Percentiles rank a stretch among this genome's conserved stretches.
These are phyloP conservation scores for Aphelenchoides avenae DNA, from an alignment of 1,140 invertebrate species.

Conservation along the genomic window DNA sequence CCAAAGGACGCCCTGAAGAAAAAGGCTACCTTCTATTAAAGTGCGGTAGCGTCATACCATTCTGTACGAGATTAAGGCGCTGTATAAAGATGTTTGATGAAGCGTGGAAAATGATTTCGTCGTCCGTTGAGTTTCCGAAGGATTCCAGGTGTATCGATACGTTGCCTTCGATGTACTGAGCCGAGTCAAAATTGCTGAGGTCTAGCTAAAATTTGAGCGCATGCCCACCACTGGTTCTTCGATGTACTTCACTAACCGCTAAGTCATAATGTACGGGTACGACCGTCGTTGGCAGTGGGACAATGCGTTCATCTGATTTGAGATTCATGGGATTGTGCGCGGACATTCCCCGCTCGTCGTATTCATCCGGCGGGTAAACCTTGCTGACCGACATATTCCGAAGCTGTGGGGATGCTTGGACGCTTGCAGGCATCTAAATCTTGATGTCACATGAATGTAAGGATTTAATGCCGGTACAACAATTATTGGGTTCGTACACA, in stretches of 20 bases:
- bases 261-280: conserved; percentile 53
- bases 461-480: too few species aligned
- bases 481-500: too few species aligned
- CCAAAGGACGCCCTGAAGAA: conserved; percentile 29
- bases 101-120: conserved; percentile 54
- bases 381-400: too few species aligned
- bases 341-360: too few species aligned
- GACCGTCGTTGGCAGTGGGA: conserved; percentile 26
- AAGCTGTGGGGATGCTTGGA: too few species aligned
- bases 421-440: too few species aligned
- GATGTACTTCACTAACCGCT: conserved; percentile 29
- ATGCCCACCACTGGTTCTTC: not conserved
- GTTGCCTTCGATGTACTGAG: conserved; percentile 46
- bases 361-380: too few species aligned
- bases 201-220: conserved; percentile 43
- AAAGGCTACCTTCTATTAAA: too few species aligned
- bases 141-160: conserved; percentile 52
- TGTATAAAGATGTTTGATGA: conserved; percentile 56
- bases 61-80: conserved; percentile 16
- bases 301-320: conserved; percentile 8
- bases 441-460: too few species aligned
- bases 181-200: conserved; percentile 47
- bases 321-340: too few species aligned
- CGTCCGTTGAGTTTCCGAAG: conserved; percentile 51
- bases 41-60: conserved; percentile 9